Base-by-base conservation (phyloP, 2,888 invertebrate genomes). In the Orthonevra nobilis region DNA sequence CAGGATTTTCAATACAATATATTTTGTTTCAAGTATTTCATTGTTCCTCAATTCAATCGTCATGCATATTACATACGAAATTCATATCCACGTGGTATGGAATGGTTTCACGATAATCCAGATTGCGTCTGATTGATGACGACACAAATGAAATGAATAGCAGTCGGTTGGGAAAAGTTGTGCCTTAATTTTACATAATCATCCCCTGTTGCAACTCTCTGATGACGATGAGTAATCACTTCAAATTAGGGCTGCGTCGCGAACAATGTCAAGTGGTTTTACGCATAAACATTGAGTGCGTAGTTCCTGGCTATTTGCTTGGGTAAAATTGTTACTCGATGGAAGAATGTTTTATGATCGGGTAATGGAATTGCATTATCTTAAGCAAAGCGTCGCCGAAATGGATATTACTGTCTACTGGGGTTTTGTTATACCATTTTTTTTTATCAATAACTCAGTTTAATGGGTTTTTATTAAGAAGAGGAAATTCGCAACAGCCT, bases 221-320 rank as follows among this genome's bases (percentile, higher is more conserved):
- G 12, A 34, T 32, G 50, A 10, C 32, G 12, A 34, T 32, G 50
- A 10, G 40, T 10, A 61, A 52, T 12, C 26, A 20, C 48, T 36
- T 44, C 28, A 23, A 19, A 14, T 9, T 46, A 38, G 15, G 40
- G 28, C 17, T 23, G 44, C 32, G n/a, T 17, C 7, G 30, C 12
- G 15, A 44, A 40, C 72, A 64, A 56, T 38, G 28, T 64, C 40
- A 72, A 72, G 72, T 72, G 63, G 46, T 17, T 70, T 63, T 20
- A 40, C 63, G 54, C 34, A 56, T 28, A 50, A 44, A 42, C 30
- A 48, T 42, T 32, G 40, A 60, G 28, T 14, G 20, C 14, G 30
- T 42, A 20, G 42, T 42, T 42, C 58, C 30, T 32, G 20, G 42
- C n/a, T n/a, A n/a, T n/a, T n/a, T n/a, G n/a, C n/a, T 23, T 23